Evolutionary conservation across 1,140 invertebrate species (phyloP).

Genomic region (Drosophila burlai): DNA sequence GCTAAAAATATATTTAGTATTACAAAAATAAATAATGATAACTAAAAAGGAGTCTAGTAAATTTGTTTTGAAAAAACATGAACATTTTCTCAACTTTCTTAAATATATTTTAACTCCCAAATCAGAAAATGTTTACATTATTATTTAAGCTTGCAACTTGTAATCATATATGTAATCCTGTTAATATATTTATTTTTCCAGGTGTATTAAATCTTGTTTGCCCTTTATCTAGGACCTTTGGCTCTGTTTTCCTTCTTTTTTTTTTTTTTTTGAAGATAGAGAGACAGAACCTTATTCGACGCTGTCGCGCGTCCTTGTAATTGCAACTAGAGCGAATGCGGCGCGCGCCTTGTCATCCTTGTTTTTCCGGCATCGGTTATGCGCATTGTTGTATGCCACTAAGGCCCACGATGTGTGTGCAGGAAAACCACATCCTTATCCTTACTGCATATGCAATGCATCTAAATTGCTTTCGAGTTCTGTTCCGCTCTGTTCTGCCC

Average conservation of each 20-base stretch:
- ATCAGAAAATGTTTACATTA: background rate
- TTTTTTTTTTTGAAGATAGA: background rate
- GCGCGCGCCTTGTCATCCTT: slow-evolving; percentile 18
- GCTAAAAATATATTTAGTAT: too few relatives aligned
- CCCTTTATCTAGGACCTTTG: background rate
- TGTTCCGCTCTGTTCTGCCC: slow-evolving; percentile 8
- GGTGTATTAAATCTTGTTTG: background rate
- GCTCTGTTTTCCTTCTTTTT: background rate
- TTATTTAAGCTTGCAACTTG: too few relatives aligned
- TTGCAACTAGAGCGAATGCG: slow-evolving; percentile 35
- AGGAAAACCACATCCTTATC: slow-evolving; percentile 35
- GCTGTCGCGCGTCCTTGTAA: slow-evolving; percentile 42
- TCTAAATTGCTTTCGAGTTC: slow-evolving; percentile 78
- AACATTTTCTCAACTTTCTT: background rate
- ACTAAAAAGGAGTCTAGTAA: background rate
- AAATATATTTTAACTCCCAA: background rate
- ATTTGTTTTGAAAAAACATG: background rate
- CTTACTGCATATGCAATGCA: slow-evolving; percentile 56
- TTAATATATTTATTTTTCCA: background rate
- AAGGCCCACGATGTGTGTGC: slow-evolving; percentile 5
- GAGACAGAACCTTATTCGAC: slow-evolving; percentile 19
- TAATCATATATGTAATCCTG: background rate
- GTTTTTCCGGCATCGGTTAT: slow-evolving; percentile 41
- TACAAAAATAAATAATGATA: background rate
- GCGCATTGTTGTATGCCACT: slow-evolving; percentile 33